Conservation (phyloP, 2,113 vertebrate species). For the Leucopternis melanops region DNA sequence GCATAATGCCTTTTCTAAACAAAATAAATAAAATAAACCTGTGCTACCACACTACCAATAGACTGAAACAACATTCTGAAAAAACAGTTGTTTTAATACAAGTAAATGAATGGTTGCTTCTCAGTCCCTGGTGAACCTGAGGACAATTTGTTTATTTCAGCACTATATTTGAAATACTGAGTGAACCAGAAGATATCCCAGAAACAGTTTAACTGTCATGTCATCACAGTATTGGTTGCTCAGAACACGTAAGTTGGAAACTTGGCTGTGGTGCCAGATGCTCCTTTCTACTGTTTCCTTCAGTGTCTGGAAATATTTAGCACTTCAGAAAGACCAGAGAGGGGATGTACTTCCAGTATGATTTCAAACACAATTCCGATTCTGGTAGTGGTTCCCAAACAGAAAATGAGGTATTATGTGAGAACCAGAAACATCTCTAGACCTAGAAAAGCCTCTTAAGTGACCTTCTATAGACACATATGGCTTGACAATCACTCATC, state of each 20-base stretch:
- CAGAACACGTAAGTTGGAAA: not conserved
- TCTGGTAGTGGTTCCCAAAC: not conserved
- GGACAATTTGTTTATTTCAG: not conserved
- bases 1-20: not conserved
- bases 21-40: not conserved
- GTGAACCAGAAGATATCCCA: not conserved
- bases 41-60: not conserved
- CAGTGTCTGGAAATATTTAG: not conserved
- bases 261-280: not conserved
- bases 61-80: not conserved
- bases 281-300: not conserved
- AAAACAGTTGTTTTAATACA: not conserved
- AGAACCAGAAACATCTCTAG: constrained; percentile 1
- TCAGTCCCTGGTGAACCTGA: not conserved
- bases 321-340: not conserved
- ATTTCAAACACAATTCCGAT: not conserved
- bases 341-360: not conserved
- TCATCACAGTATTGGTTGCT: not conserved
- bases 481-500: not conserved
- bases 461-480: not conserved
- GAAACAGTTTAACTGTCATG: not conserved
- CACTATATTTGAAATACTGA: not conserved
- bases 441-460: not conserved
- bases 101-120: not conserved
- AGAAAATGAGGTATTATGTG: not conserved